Evolutionary conservation across 2,113 vertebrate species (phyloP).

Genomic region (Microcebus griseorufus): DNA sequence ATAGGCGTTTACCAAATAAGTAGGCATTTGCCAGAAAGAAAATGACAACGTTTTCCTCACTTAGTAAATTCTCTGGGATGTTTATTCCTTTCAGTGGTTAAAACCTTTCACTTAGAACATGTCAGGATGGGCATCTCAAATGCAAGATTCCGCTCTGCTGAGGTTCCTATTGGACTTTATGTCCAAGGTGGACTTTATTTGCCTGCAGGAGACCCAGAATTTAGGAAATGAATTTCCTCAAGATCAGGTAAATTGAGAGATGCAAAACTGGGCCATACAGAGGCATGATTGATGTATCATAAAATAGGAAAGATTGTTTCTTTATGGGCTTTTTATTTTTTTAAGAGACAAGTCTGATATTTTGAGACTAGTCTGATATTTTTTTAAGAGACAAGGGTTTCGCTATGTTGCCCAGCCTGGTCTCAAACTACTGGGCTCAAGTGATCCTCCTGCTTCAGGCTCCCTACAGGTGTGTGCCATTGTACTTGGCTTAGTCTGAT

Average conservation of each 20-base stretch:
- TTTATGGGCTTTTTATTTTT: neutral
- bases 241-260: neutral
- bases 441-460: neutral
- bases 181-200: neutral
- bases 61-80: neutral
- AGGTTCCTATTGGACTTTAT: neutral
- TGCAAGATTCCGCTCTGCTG: neutral
- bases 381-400: neutral
- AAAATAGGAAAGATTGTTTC: neutral
- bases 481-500: neutral
- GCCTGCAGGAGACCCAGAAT: neutral
- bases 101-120: neutral
- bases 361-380: too few species aligned
- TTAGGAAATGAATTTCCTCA: neutral
- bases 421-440: neutral
- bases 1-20: neutral
- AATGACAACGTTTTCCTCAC: neutral
- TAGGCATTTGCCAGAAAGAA: constrained; percentile 33
- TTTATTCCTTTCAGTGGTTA: neutral
- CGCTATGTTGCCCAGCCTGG: neutral
- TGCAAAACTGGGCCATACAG: neutral
- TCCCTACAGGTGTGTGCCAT: neutral
- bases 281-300: neutral
- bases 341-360: too few species aligned
- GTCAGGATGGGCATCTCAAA: neutral